phyloP scores from a whole-genome alignment of 2,113 vertebrate genomes.

The Lagopus leucura region DNA sequence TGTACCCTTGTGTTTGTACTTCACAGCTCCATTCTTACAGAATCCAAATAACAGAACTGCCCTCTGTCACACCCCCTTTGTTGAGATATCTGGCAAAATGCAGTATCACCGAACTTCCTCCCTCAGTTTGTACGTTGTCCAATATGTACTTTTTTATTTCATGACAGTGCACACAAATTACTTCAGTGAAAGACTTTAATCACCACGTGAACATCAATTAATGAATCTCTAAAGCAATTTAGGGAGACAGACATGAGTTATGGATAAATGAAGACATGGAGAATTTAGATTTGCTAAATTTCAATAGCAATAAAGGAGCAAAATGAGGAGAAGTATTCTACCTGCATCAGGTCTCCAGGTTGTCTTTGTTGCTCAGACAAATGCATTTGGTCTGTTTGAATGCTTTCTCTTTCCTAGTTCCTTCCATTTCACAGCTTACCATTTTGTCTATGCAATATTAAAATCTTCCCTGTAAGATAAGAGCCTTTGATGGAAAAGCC shows the following conservation, averaged over 20 bases:
- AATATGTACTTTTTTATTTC: neutral
- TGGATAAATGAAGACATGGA: neutral
- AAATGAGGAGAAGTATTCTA: neutral
- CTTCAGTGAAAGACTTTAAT: neutral
- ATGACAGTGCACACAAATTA: neutral
- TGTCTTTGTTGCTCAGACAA: neutral
- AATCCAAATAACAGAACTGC: neutral
- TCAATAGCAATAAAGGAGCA: neutral
- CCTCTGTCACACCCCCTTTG: neutral
- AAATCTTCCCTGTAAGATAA: neutral
- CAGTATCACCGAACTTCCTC: neutral
- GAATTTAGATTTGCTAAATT: neutral
- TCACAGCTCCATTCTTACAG: neutral
- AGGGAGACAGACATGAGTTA: neutral
- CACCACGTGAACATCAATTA: neutral
- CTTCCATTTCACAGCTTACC: neutral
- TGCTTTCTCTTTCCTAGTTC: neutral
- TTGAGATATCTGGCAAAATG: neutral
- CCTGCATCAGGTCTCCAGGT: neutral
- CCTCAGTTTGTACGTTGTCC: neutral
- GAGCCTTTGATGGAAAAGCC: neutral
- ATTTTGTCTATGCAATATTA: neutral
- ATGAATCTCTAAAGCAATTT: neutral
- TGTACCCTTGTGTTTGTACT: neutral
- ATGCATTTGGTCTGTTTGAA: neutral